Conservation (phyloP, 2,113 vertebrate species). For the Spheniscus mendiculus region DNA sequence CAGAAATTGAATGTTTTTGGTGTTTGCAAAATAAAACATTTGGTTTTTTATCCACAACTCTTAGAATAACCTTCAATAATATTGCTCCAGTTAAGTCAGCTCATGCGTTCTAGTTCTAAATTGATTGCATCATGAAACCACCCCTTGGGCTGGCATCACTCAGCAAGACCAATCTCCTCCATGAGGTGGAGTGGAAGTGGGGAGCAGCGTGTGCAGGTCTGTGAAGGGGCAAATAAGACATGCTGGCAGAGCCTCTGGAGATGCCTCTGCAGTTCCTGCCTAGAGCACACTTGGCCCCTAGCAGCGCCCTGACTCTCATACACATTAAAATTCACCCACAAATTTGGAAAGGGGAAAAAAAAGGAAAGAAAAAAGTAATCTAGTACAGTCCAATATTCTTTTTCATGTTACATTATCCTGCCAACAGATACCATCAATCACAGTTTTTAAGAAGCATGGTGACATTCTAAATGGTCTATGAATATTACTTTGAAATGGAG, state of each 20-base stretch:
- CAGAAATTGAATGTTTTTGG: background rate
- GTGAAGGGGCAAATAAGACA: background rate
- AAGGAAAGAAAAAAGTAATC: background rate
- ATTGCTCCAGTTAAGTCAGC: background rate
- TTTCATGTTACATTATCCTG: conserved; percentile 20
- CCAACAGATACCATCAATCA: conserved; percentile 28
- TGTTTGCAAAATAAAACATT: background rate
- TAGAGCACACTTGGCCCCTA: background rate
- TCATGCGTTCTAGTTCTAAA: background rate
- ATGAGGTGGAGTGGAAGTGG: background rate
- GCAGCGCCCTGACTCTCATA: background rate
- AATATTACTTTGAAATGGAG: conserved; percentile 56
- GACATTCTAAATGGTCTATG: conserved; percentile 50
- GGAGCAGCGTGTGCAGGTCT: background rate
- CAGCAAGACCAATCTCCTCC: background rate
- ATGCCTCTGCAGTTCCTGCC: background rate
- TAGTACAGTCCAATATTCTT: background rate
- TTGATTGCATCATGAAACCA: background rate
- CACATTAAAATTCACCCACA: background rate
- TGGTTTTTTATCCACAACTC: background rate
- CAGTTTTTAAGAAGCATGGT: conserved; percentile 1
- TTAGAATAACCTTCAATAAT: background rate
- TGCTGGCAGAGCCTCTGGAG: background rate
- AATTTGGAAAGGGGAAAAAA: background rate
- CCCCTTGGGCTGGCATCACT: background rate